phyloP scores from a whole-genome alignment of 1,140 invertebrate species.

The Nixonia krombeini region DNA sequence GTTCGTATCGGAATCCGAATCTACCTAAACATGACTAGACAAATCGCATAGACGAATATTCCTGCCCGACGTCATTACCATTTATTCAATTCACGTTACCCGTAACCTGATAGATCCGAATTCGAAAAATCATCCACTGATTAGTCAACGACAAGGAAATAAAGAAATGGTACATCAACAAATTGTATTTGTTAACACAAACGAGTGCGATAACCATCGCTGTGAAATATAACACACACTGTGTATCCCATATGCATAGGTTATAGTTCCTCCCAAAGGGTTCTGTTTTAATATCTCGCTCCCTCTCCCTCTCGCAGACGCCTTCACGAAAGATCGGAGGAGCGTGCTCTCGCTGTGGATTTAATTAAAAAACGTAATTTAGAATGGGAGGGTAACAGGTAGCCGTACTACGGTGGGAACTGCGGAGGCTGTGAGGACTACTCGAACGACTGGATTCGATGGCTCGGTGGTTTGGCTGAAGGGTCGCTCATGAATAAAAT shows the following conservation, averaged over 20 bases:
- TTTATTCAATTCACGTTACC: too few species aligned
- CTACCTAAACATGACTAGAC: too few species aligned
- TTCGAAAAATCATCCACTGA: too few species aligned
- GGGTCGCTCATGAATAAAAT: conserved; percentile 72
- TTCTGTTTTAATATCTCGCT: conserved; percentile 40
- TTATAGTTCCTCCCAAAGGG: conserved; percentile 21
- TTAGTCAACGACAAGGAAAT: too few species aligned
- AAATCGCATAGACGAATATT: too few species aligned
- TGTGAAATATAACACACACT: too few species aligned
- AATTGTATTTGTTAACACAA: too few species aligned
- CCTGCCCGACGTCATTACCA: too few species aligned
- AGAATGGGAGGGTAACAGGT: conserved; percentile 69
- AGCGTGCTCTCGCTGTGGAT: conserved; percentile 60
- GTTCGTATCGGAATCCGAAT: too few species aligned
- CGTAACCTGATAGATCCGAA: too few species aligned
- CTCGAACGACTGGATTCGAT: conserved; percentile 49
- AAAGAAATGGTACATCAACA: too few species aligned
- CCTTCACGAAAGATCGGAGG: conserved; percentile 47
- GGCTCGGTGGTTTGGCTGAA: conserved; percentile 51
- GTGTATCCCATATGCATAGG: not conserved
- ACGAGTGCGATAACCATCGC: too few species aligned
- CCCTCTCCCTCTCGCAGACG: conserved; percentile 38
- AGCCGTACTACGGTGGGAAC: conserved; percentile 68
- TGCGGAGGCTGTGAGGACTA: conserved; percentile 46
- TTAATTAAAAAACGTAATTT: conserved; percentile 75